phyloP scores from a whole-genome alignment of 2,888 invertebrate genomes.

The Rhagonycha lutea region DNA sequence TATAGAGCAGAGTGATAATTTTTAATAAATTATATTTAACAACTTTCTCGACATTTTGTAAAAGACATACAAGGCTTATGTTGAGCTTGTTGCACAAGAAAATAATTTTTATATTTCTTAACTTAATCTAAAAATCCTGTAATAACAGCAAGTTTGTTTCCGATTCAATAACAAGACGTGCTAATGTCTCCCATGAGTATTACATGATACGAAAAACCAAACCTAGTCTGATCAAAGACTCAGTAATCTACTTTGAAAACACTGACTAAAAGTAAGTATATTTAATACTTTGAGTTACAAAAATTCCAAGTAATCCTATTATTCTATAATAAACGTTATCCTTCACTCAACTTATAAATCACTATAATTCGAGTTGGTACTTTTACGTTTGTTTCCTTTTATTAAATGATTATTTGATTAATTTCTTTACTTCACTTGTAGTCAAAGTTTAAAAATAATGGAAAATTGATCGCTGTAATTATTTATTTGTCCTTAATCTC shows the following conservation, averaged over 20 bases:
- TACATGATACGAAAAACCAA: slow-evolving; percentile 34
- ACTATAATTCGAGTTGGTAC: not conserved
- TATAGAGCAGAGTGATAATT: too few relatives aligned
- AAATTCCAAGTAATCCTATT: slow-evolving; percentile 25
- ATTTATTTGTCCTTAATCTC: not conserved
- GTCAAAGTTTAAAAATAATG: not conserved
- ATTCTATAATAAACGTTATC: not conserved
- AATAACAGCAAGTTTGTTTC: slow-evolving; percentile 40
- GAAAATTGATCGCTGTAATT: not conserved
- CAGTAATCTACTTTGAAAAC: slow-evolving; percentile 36
- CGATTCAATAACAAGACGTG: slow-evolving; percentile 42
- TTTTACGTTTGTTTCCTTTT: not conserved
- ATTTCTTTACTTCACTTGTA: not conserved
- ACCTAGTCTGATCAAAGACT: slow-evolving; percentile 38
- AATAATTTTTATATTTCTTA: slow-evolving; percentile 9
- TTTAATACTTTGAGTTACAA: slow-evolving; percentile 21
- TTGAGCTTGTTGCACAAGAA: not conserved
- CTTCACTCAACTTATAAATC: not conserved
- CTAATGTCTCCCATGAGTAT: slow-evolving; percentile 45
- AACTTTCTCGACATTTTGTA: not conserved
- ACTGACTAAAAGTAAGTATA: slow-evolving; percentile 24
- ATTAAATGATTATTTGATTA: not conserved
- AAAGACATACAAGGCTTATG: not conserved
- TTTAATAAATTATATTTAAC: not conserved
- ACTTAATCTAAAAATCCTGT: slow-evolving; percentile 37